Conservation (phyloP, 2,113 vertebrate species). For the Turdus rufiventris region DNA sequence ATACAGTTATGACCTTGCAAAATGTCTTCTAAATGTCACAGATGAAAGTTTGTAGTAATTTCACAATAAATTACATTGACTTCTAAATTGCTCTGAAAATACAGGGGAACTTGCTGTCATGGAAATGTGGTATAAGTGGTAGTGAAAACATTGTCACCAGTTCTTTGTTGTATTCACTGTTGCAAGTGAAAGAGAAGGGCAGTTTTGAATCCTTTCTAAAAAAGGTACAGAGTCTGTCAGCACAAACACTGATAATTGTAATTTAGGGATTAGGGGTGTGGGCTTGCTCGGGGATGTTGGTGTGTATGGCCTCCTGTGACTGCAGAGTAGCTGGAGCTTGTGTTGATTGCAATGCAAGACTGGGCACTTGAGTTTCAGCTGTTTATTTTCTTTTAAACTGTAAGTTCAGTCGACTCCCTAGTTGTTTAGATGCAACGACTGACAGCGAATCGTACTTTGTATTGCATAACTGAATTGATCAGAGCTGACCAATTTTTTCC, state of each 20-base stretch:
- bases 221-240: not conserved
- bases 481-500: slow-evolving; percentile 27
- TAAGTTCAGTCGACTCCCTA: not conserved
- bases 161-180: not conserved
- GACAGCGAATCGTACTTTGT: not conserved
- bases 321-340: not conserved
- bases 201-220: not conserved
- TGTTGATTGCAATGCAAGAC: not conserved
- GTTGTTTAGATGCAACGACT: not conserved
- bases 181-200: not conserved
- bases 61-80: not conserved
- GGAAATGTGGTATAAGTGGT: not conserved
- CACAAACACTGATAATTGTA: not conserved
- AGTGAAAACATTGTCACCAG: not conserved
- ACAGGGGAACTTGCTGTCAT: accelerated
- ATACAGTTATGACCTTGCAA: accelerated
- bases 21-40: not conserved
- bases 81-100: not conserved
- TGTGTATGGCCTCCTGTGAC: not conserved
- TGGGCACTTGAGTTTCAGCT: not conserved
- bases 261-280: not conserved
- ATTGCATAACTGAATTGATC: slow-evolving; percentile 26
- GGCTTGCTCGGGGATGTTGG: not conserved
- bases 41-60: not conserved
- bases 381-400: not conserved